A percentile compares a stretch with the other conserved stretches of the same genome.
Evolutionary conservation across 2,113 vertebrate genomes (phyloP).

Genomic region (Percopsis transmontana): DNA sequence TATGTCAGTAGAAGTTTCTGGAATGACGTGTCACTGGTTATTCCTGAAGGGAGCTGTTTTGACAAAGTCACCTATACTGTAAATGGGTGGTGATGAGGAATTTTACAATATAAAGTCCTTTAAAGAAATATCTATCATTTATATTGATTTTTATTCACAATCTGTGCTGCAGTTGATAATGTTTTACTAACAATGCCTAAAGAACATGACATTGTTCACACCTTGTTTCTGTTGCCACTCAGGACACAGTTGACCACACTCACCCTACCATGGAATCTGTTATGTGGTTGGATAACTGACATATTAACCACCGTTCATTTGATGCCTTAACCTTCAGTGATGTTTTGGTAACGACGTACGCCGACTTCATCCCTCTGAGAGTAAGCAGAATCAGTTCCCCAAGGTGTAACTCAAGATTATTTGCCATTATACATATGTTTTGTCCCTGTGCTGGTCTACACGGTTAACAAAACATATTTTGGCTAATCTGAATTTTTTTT

Average conservation of each 20-base stretch:
- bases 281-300: conserved; percentile 39
- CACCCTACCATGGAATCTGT: background rate
- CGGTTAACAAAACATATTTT: background rate
- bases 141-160: no score
- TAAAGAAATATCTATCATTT: no score
- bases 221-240: background rate
- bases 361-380: conserved; percentile 39
- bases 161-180: background rate
- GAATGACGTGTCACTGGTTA: conserved; percentile 1
- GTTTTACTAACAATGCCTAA: background rate
- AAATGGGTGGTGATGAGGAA: no score
- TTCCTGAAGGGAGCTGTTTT: background rate
- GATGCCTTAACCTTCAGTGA: background rate
- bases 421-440: background rate
- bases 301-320: conserved; percentile 42
- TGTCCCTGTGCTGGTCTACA: conserved; percentile 10
- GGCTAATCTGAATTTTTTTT: background rate
- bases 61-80: background rate
- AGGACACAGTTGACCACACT: background rate
- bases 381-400: conserved; percentile 23
- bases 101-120: no score
- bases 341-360: conserved; percentile 13
- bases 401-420: conserved; percentile 6
- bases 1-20: background rate
- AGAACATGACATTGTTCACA: no score